phyloP scores from a whole-genome alignment of 2,888 invertebrate genomes.

The Gerosis bhagava region DNA sequence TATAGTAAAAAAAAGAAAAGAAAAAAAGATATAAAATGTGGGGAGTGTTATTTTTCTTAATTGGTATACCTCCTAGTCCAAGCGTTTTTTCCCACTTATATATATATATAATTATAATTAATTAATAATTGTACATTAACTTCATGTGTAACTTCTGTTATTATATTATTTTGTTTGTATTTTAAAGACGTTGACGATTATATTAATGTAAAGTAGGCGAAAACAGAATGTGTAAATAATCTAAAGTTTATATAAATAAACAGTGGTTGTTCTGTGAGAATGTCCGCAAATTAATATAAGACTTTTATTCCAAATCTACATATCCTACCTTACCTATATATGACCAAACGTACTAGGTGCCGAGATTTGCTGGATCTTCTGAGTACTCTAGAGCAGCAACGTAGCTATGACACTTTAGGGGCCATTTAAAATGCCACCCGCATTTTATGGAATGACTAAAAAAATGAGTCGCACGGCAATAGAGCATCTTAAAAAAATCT shows the following conservation, averaged over 20 bases:
- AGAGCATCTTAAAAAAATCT: too few species aligned
- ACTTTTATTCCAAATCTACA: too few species aligned
- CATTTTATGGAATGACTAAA: too few species aligned
- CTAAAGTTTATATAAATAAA: constrained; percentile 83
- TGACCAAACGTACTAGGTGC: too few species aligned
- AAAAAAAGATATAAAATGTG: constrained; percentile 41
- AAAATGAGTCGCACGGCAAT: too few species aligned
- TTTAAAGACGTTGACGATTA: constrained; percentile 77
- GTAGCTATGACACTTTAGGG: too few species aligned
- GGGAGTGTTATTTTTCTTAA: constrained; percentile 74
- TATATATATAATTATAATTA: constrained; percentile 55
- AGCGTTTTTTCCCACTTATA: constrained; percentile 64
- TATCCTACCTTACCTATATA: too few species aligned
- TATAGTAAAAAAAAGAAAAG: constrained; percentile 49
- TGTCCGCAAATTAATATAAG: constrained; percentile 48
- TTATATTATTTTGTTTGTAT: constrained; percentile 74
- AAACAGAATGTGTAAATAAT: constrained; percentile 79
- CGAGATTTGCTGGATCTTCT: too few species aligned
- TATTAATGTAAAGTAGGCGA: constrained; percentile 79
- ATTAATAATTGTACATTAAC: constrained; percentile 69
- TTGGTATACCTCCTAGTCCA: constrained; percentile 74
- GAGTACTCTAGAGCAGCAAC: too few species aligned
- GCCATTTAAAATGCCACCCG: too few species aligned
- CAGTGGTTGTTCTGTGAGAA: constrained; percentile 73
- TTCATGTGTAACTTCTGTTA: constrained; percentile 73